Conservation (phyloP, 2,888 invertebrate species). For the Aleiodes testaceus region DNA sequence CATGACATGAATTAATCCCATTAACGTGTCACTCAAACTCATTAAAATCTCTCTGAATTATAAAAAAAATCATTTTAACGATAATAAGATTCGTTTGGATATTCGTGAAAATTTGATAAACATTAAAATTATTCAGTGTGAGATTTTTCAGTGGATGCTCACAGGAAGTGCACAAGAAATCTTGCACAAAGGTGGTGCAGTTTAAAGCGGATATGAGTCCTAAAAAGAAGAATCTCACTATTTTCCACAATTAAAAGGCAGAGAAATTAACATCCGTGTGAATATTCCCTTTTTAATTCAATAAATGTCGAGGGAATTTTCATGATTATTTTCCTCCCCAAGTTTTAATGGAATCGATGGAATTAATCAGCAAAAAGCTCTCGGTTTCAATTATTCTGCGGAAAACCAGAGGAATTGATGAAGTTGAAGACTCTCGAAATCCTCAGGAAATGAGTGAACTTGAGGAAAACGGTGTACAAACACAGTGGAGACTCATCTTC, state of each 20-base stretch:
- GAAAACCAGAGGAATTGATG: background rate
- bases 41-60: background rate
- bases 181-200: background rate
- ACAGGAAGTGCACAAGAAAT: background rate
- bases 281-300: background rate
- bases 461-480: slow-evolving; percentile 1
- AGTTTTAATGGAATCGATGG: background rate
- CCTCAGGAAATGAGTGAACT: slow-evolving; percentile 13
- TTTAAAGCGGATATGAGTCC: slow-evolving; percentile 4
- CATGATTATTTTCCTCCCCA: no score
- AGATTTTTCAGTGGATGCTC: background rate
- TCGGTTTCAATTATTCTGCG: background rate
- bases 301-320: background rate
- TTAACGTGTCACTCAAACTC: background rate
- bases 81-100: slow-evolving; percentile 9
- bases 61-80: slow-evolving; percentile 13
- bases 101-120: background rate
- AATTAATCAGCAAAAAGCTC: background rate
- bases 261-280: background rate
- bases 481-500: background rate
- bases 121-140: no score
- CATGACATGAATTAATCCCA: background rate
- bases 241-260: background rate
- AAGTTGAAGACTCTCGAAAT: background rate
- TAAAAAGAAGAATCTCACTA: background rate